Evolutionary conservation across 2,888 invertebrate species (phyloP), one percentile per base, ranked within the genome.

Genomic region (Eupithecia abbreviata): DNA sequence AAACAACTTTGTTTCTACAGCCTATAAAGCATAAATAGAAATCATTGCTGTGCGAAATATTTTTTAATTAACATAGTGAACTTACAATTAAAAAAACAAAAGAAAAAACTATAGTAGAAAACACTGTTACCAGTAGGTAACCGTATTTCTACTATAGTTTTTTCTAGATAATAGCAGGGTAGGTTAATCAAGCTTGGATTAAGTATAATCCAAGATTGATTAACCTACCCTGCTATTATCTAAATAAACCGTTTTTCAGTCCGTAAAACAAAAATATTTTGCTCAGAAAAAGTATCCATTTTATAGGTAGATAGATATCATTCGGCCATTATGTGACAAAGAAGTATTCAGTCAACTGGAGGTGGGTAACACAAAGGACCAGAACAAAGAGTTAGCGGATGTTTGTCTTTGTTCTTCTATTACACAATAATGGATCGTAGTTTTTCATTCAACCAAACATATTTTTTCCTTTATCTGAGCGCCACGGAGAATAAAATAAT

Each of bases 391-490:
- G 65, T 65, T 65, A 12, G 41, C 41, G 13, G 41, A 41, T 41
- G 42, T 15, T 42, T 7, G 45, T 71, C 47, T 71, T 71, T 71
- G 71, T 71, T 71, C 43, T 58, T 71, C 55, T 42, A 49, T 69
- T 58, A 62, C 58, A 43, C n/a, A 69, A 69, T 47, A 69, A 47
- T 18, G 18, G 18, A 47, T 45, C 18, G 12, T 18, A 43, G 47
- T 69, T 49, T 69, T 18, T 45, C 13, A 47, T 68, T 42, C 15
- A 67, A 43, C 67, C 15, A 42, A 66, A 7, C 15, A 66, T 41
- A 66, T 43, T 43, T 30, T 30, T 30, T 30, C 15, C 15, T 15
- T 15, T 0, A 15, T 42, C 65, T 13, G 12, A 66, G 41, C 65
- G 42, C 65, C 65, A 66, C n/a, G 4, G 66, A 0, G 13, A 30